phyloP scores from a whole-genome alignment of 2,113 vertebrate genomes.

The Pelusios castaneus region DNA sequence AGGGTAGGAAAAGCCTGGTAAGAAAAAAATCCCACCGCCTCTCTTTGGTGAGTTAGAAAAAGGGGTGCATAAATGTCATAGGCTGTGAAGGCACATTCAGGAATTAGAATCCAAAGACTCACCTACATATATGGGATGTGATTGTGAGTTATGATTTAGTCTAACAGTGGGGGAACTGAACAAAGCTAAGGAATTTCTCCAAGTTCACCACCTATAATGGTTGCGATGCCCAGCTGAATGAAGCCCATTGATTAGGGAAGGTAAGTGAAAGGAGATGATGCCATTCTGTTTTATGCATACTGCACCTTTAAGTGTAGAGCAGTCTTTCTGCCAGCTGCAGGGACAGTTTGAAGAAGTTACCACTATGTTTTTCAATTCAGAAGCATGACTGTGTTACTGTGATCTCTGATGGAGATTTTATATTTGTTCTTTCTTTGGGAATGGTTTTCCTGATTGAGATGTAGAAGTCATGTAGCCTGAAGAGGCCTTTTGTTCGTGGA shows the following conservation, averaged over 20 bases:
- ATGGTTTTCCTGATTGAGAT: rapidly evolving
- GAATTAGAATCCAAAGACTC: neutral
- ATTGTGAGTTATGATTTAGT: neutral
- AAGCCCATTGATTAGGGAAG: neutral
- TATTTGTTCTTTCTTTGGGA: neutral
- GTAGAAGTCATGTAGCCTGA: neutral
- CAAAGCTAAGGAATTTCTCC: neutral
- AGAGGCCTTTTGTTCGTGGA: neutral
- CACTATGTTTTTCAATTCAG: neutral
- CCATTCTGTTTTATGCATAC: neutral
- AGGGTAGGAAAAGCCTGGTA: neutral
- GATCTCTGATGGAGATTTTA: neutral
- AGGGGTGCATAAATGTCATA: neutral
- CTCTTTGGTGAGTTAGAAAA: neutral
- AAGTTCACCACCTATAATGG: neutral
- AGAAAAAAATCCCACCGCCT: neutral
- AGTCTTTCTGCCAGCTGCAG: neutral
- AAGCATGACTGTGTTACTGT: neutral
- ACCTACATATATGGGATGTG: neutral
- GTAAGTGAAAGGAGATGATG: neutral
- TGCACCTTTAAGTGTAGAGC: neutral
- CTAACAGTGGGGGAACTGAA: neutral
- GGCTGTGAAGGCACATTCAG: neutral
- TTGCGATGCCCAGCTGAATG: neutral
- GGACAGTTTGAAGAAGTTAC: neutral